Evolutionary conservation across 2,113 vertebrate species (phyloP), one percentile per base, ranked within the genome.

Genomic region (Xenopus laevis): DNA sequence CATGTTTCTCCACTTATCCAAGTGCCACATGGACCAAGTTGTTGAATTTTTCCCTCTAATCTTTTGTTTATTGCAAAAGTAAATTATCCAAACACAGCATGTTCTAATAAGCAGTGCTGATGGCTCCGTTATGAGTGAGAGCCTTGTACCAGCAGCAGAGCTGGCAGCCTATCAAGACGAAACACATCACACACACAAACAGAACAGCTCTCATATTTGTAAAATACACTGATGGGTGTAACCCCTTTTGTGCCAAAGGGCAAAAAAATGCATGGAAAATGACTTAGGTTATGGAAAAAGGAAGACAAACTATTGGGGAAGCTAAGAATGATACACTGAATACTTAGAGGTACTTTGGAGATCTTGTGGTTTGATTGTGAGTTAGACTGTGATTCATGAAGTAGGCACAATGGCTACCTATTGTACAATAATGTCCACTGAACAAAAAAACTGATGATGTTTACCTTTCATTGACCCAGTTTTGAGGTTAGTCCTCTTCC

Each of bases 51-150:
- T 90, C 89, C 87, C 63, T 83, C 87, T 87, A 94, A 93, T 95
- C 93, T 93, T 94, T 90, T 95, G 94, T 95, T 96, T 96, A 95
- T 86, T 90, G 83, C 86, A 86, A 86, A 87, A 89, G 84, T 87
- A 93, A 94, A 95, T 90, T 92, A 90, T 92, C 85, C 86, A 89
- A 90, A 88, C 86, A 86, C 89, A 86, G 85, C 85, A 81, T 86
- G 74, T 87, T 91, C 87, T 86, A 87, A 83, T 82, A 82, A 75
- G 81, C 80, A 81, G 84, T 69, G 74, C 80, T 85, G 87, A 88
- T 78, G 82, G 79, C 79, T 91, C 84, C 83, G 83, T 44, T 92
- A 95, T 93, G 94, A 93, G 90, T 89, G 86, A 82, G 85, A 84
- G 89, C 89, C 90, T 94, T 91, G 90, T 87, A 95, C 91, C 82